A percentile compares a stretch with the other conserved stretches of the same genome.
Evolutionary conservation across 2,113 vertebrate species (phyloP).

Genomic region (Circaetus gallicus): DNA sequence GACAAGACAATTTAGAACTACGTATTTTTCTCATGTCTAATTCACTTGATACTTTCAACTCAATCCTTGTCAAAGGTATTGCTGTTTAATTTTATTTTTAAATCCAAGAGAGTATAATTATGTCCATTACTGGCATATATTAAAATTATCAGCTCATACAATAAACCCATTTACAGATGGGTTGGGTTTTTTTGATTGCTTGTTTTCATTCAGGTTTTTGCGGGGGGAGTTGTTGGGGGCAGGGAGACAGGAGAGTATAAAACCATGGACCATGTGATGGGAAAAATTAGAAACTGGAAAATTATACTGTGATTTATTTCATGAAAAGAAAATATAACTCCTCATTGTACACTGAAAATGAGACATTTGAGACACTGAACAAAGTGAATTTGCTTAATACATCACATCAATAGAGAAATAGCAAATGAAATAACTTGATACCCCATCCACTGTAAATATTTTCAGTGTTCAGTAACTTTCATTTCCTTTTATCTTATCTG

Average conservation of each 20-base stretch:
- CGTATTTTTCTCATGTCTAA: background rate
- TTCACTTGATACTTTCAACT: background rate
- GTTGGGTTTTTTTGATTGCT: background rate
- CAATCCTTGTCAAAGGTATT: background rate
- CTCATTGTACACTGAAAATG: background rate
- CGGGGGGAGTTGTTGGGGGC: accelerated
- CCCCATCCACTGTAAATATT: background rate
- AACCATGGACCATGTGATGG: background rate
- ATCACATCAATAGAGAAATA: background rate
- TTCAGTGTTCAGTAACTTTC: background rate
- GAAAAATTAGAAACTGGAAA: background rate
- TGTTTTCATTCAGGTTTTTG: background rate
- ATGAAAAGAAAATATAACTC: background rate
- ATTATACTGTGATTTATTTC: background rate
- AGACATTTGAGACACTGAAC: background rate
- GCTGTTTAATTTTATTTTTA: background rate
- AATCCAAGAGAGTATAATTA: background rate
- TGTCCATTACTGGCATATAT: background rate
- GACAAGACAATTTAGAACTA: background rate
- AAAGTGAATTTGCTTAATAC: background rate
- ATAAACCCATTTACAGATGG: background rate
- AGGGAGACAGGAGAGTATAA: background rate
- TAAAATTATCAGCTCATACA: background rate
- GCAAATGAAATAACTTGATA: background rate
- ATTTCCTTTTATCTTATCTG: background rate